These are phyloP conservation scores for Hylaeus anthracinus DNA, from an alignment of 1,140 invertebrate genomes.

Conservation along the genomic window DNA sequence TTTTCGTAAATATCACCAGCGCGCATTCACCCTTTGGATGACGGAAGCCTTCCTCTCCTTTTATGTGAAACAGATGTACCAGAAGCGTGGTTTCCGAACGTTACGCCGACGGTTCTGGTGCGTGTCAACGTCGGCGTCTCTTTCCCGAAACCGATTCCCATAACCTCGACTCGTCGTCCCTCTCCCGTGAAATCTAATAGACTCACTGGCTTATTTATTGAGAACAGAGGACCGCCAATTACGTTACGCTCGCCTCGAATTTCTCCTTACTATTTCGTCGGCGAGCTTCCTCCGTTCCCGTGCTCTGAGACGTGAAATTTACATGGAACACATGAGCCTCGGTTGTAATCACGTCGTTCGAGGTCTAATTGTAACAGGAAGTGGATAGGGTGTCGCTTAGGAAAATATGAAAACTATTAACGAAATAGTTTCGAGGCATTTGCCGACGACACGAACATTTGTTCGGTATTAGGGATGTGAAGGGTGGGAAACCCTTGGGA, in stretches of 20 bases:
- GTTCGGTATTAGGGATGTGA: too few species aligned
- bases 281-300: slow-evolving; percentile 18
- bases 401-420: slow-evolving; percentile 42
- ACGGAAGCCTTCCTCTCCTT: slow-evolving; percentile 60
- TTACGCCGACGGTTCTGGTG: slow-evolving; percentile 44
- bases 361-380: slow-evolving; percentile 19
- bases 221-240: slow-evolving; percentile 64
- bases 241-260: slow-evolving; percentile 49
- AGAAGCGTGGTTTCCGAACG: background rate
- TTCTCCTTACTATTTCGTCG: slow-evolving; percentile 63
- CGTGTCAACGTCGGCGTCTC: slow-evolving; percentile 60
- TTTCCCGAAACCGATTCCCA: slow-evolving; percentile 46
- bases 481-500: too few species aligned
- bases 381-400: slow-evolving; percentile 8
- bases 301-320: slow-evolving; percentile 46
- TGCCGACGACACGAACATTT: background rate
- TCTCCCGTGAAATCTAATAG: slow-evolving; percentile 42
- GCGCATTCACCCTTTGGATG: slow-evolving; percentile 52
- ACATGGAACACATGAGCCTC: slow-evolving; percentile 58
- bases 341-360: slow-evolving; percentile 31
- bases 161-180: slow-evolving; percentile 41
- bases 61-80: slow-evolving; percentile 71
- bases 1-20: slow-evolving; percentile 42
- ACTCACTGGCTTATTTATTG: slow-evolving; percentile 66
- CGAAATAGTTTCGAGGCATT: background rate